Base-by-base conservation (phyloP, 1,140 invertebrate genomes). In the Mactra quadrangularis region DNA sequence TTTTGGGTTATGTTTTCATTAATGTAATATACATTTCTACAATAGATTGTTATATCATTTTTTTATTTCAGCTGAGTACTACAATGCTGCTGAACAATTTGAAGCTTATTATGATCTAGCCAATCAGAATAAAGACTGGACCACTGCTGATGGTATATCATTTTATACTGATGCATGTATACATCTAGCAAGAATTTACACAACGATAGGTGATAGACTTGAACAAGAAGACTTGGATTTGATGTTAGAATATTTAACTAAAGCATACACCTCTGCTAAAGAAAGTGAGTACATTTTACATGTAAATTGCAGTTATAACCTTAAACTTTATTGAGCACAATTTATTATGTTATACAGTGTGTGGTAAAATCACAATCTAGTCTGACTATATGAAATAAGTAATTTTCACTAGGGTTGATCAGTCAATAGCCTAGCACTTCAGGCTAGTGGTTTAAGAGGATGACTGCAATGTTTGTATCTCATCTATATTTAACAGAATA, bases 81-180 rank as follows among this genome's bases (percentile, higher is more conserved):
- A 87, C 50, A 84, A 88, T 53, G 90, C 92, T 68, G 87, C 88
- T 22, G 87, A 92, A 83, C 87, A 92, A 82, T 92, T 92, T 88
- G 91, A 93, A 77, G 83, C 78, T 1, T 92, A 90, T 77, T 88
- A 92, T 75, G 85, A 85, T 35, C 75, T 92, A 55, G 84, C 90
- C 4, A 53, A 84, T 53, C 83, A 87, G 29, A 72, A 91, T 57
- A 86, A 72, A 57, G 87, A 90, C 17, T 90, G 90, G 86, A 85
- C 76, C 17, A 82, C 82, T 31, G 79, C 87, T 7, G 83, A 87
- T 60, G 86, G 86, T 33, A 60, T 87, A 3, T 84, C 84, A 45
- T 89, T 89, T 59, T 87, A 89, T 68, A 88, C 87, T 11, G 90
- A 92, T 68, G 87, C 92, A 22, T 91, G 90, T 77, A 86, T 88